Conservation (phyloP, 2,888 invertebrate species). For the Marronus borbonicus region DNA sequence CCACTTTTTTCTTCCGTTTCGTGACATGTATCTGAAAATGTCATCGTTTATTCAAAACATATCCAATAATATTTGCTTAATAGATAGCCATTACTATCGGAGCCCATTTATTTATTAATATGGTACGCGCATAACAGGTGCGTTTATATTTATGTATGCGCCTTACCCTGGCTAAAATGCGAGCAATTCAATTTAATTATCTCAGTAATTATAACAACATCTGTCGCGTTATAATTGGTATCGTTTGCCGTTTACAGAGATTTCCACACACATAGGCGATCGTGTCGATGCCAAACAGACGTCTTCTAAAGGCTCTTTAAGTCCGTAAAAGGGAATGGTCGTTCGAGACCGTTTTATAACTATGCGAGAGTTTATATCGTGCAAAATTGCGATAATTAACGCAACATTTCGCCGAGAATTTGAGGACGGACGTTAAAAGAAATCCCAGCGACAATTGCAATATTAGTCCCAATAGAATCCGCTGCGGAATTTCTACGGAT, state of each 20-base stretch:
- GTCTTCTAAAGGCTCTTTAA: constrained; percentile 15
- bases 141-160: constrained; percentile 31
- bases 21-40: too few species aligned
- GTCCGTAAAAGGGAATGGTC: constrained; percentile 12
- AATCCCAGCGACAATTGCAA: background rate
- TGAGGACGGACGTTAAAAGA: constrained; percentile 4
- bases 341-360: background rate
- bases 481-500: constrained; percentile 24
- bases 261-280: constrained; percentile 39
- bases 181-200: constrained; percentile 38
- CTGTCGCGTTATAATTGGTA: constrained; percentile 40
- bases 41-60: too few species aligned
- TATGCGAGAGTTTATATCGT: constrained; percentile 20
- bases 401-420: constrained; percentile 25
- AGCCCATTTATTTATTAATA: constrained; percentile 4
- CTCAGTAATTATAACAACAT: constrained; percentile 42
- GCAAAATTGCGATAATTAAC: constrained; percentile 38
- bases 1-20: too few species aligned
- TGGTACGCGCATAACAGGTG: constrained; percentile 7
- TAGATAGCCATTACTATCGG: background rate
- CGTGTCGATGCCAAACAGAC: constrained; percentile 25
- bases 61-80: constrained; percentile 5
- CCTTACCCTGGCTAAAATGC: constrained; percentile 31
- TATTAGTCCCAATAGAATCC: background rate
- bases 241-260: constrained; percentile 37